Conservation (phyloP, 2,888 invertebrate genomes). For the Diabrotica balteata region DNA sequence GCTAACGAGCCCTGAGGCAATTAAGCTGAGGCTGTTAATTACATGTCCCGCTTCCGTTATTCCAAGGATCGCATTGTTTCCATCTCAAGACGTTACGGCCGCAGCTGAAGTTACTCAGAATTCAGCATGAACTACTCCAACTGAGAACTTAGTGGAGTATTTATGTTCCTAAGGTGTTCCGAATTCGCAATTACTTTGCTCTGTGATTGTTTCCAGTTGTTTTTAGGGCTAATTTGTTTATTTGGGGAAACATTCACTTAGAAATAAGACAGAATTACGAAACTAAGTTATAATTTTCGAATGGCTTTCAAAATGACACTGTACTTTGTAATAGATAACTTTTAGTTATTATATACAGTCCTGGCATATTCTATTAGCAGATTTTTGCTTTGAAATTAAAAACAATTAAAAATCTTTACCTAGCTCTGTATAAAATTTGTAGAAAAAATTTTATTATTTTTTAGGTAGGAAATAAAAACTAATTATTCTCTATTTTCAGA, state of each 20-base stretch:
- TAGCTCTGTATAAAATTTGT: too few relatives aligned
- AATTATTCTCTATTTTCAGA: too few relatives aligned
- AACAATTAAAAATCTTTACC: too few relatives aligned
- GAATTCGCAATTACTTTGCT: conserved; percentile 30
- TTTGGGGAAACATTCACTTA: conserved; percentile 6
- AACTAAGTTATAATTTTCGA: conserved; percentile 7
- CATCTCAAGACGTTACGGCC: conserved; percentile 32
- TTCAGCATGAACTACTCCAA: conserved; percentile 37
- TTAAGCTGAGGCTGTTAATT: conserved; percentile 63
- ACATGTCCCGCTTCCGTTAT: conserved; percentile 55
- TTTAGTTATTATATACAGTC: too few relatives aligned
- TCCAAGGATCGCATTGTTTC: conserved; percentile 39
- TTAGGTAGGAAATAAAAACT: too few relatives aligned
- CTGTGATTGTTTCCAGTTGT: conserved; percentile 12
- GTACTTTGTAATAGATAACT: too few relatives aligned
- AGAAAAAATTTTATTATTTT: too few relatives aligned
- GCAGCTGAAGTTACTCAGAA: conserved; percentile 29
- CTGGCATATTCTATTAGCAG: too few relatives aligned
- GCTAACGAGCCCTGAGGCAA: conserved; percentile 63
- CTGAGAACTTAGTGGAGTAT: conserved; percentile 52
- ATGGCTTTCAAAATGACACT: conserved; percentile 38
- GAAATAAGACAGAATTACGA: neutral
- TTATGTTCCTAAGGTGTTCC: conserved; percentile 46
- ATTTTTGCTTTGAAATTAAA: too few relatives aligned
- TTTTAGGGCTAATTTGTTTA: conserved; percentile 18